Base-by-base conservation (phyloP, 2,797 vertebrate genomes). In the Gymnodraco acuticeps region DNA sequence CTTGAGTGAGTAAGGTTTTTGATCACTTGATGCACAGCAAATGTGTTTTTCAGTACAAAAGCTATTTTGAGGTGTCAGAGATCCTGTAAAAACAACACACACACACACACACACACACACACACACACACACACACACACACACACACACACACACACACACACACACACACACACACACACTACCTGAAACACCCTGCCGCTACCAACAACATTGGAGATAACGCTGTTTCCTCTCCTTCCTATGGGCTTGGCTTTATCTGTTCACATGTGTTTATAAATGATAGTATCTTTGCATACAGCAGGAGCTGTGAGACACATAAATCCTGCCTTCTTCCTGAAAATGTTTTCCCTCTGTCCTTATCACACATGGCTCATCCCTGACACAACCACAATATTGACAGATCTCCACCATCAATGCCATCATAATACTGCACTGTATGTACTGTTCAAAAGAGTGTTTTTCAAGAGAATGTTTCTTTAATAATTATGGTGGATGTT, bases 281-380 rank as follows among this genome's bases (percentile, higher is more conserved):
- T 81, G 62, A 20, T 68, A 15, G 19, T 91, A 94, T 94, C 91
- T 91, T 66, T 86, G 75, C 85, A 80, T 79, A 63, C 87, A 91
- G 90, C 81, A 78, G 83, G 63, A 90, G 80, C 51, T 70, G 75
- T 62, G 80, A 70, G 58, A 77, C 64, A 78, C 64, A 75, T 47
- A 83, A 86, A 82, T 60, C 75, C 73, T 58, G 62, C 70, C 27
- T 74, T 64, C 78, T 93, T 93, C 92, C 92, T 93, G 88, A 86
- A 88, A 87, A 84, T 87, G 86, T 92, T 92, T 89, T 58, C 50
- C 64, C 80, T 85, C 41, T 48, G 51, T 71, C 51, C 80, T 88
- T 89, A 91, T 92, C 91, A 66, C 69, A 33, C 52, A 33, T 4
- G 46, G 23, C 77, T 77, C 62, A 64, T 77, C 64, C 69, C 72